phyloP scores from a whole-genome alignment of 1,140 invertebrate genomes.

The Platyura marginata region DNA sequence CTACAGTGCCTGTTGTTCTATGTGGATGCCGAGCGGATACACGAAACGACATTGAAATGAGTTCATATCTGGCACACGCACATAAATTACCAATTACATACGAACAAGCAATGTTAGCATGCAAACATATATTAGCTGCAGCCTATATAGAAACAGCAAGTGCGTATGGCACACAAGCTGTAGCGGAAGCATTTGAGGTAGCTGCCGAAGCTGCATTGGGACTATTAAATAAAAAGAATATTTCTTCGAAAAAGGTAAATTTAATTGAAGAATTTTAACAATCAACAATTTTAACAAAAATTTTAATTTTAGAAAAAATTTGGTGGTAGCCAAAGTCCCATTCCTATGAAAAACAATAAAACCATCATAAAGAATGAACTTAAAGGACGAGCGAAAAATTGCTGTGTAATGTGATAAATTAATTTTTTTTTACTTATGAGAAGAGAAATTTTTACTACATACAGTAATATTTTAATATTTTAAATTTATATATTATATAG shows the following conservation, averaged over 20 bases:
- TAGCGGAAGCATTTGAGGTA: slow-evolving; percentile 31
- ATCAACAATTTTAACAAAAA: neutral
- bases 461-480: no score
- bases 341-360: slow-evolving; percentile 9
- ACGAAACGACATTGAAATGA: slow-evolving; percentile 30
- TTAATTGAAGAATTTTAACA: neutral
- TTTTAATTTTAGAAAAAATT: slow-evolving; percentile 1
- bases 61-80: slow-evolving; percentile 30
- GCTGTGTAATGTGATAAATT: slow-evolving; percentile 15
- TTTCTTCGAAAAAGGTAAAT: slow-evolving; percentile 1
- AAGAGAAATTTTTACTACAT: neutral
- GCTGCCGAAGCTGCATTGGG: slow-evolving; percentile 29
- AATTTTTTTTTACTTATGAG: neutral
- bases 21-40: slow-evolving; percentile 42
- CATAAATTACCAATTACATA: slow-evolving; percentile 33
- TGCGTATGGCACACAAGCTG: slow-evolving; percentile 24
- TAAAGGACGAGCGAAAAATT: slow-evolving; percentile 13
- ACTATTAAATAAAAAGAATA: slow-evolving; percentile 18
- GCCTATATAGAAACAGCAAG: slow-evolving; percentile 32
- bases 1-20: slow-evolving; percentile 39
- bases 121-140: slow-evolving; percentile 26
- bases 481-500: no score
- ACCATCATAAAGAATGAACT: slow-evolving; percentile 13
- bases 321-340: neutral
- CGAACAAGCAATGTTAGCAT: slow-evolving; percentile 29